These are phyloP conservation scores for Cydia strobilella DNA, from an alignment of 1,140 invertebrate genomes.

Conservation along the genomic window DNA sequence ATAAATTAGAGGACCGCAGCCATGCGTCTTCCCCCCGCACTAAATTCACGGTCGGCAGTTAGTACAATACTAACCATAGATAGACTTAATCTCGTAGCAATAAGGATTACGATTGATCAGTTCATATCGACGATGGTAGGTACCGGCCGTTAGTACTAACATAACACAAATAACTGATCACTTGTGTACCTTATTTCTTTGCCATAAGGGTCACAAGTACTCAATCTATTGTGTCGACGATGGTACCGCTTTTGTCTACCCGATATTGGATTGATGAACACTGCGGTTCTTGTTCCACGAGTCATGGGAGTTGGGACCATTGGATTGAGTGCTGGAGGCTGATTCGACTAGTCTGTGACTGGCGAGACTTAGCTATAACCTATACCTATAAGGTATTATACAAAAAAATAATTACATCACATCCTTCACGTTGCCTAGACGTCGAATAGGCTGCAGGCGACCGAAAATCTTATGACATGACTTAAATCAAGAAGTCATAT, in stretches of 20 bases:
- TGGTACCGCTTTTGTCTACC: not conserved
- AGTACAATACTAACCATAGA: not conserved
- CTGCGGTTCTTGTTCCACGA: not conserved
- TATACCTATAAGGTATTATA: too few relatives aligned
- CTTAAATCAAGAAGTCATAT: too few relatives aligned
- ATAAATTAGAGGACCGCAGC: constrained; percentile 23
- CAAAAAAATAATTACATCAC: too few relatives aligned
- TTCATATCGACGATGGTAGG: not conserved
- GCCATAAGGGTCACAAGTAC: not conserved
- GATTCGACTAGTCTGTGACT: not conserved
- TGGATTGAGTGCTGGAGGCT: not conserved
- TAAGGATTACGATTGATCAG: not conserved
- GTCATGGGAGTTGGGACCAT: not conserved
- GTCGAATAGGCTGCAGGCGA: too few relatives aligned
- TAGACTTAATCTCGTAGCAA: not conserved
- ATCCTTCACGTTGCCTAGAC: too few relatives aligned
- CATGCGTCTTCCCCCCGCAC: constrained; percentile 23
- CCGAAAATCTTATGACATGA: too few relatives aligned
- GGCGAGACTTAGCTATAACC: too few relatives aligned
- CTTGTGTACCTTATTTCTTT: not conserved
- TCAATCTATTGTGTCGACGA: too few relatives aligned
- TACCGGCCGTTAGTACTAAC: not conserved
- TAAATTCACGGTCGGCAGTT: constrained; percentile 22
- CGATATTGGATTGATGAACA: constrained; percentile 22
- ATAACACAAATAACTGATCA: not conserved